Base-by-base conservation (phyloP, 1,140 invertebrate genomes). In the Listronotus oregonensis region DNA sequence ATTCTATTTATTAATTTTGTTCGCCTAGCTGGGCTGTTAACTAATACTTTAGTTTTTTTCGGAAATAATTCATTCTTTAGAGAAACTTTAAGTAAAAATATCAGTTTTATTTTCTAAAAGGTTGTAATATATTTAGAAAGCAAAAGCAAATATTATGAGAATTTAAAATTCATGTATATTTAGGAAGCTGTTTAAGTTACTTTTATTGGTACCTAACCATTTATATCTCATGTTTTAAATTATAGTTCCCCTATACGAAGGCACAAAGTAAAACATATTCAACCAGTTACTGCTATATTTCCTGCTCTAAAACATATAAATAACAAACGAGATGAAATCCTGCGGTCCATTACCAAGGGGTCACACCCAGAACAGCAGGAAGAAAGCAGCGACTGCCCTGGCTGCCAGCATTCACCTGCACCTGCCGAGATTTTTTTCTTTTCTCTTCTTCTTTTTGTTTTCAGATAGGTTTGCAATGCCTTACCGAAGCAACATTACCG, bases 341-440 rank as follows among this genome's bases (percentile, higher is more conserved):
- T 51, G 58, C 51, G 43, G 64, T 55, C 40, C 49, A 66, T 66
- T 66, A 66, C 64, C 37, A 40, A 42, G 50, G 42, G 57, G 64
- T 66, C 64, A 66, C 64, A 66, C 64, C 64, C 64, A 66, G 64
- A 66, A 46, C 51, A 66, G 57, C 56, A 60, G 57, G 64, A 60
- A 66, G 58, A 61, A 61, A 58, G 52, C 47, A 39, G 15, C 15
- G 21, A 54, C 44, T 56, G 8, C 8, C 34, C 11, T 37, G 8
- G 57, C 64, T 66, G 64, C 64, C 57, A 66, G 64, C 64, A 66
- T 66, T 61, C 64, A 61, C 64, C 58, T 66, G 64, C 64, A 66
- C 64, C 64, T 66, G 57, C 57, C 64, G 15, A 4, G 51, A 42
- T 17, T 59, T 59, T 66, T 34, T 15, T 14, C 17, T 57, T 43